phyloP scores from a whole-genome alignment of 2,797 vertebrate species.

The Tinamus major region DNA sequence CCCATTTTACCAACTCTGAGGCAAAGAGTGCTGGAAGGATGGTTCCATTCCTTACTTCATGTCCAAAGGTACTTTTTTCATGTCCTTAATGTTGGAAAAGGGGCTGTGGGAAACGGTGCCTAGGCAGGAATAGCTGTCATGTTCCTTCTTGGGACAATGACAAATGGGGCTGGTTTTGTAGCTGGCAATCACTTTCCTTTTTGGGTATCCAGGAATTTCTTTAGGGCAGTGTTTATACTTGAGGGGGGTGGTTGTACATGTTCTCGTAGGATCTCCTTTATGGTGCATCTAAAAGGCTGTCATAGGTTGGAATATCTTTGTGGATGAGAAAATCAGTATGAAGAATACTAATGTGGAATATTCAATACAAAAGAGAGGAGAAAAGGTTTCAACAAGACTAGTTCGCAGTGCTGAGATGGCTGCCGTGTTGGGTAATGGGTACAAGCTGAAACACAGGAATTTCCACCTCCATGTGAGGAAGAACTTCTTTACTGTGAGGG shows the following conservation, averaged over 20 bases:
- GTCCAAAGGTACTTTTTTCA: conserved; percentile 89
- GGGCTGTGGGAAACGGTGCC: not conserved
- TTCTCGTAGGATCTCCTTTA: not conserved
- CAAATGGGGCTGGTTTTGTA: not conserved
- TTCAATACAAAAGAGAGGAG: not conserved
- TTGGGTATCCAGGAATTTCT: not conserved
- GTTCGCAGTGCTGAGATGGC: not conserved
- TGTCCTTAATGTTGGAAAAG: not conserved
- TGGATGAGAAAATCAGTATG: not conserved
- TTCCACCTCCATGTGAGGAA: too few relatives aligned
- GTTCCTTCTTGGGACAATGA: not conserved
- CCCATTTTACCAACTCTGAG: conserved; percentile 90
- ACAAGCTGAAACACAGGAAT: too few relatives aligned
- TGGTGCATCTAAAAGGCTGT: not conserved
- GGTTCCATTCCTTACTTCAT: conserved; percentile 98
- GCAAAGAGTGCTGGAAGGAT: conserved; percentile 94
- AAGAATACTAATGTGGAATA: not conserved
- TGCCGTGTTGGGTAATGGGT: not conserved
- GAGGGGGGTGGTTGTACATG: accelerated
- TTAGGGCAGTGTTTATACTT: not conserved
- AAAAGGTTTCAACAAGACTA: not conserved
- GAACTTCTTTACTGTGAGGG: too few relatives aligned
- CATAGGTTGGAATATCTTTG: not conserved
- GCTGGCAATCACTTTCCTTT: not conserved
- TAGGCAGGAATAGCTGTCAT: not conserved